Evolutionary conservation across 2,113 vertebrate species (phyloP).

Genomic region (Callorhinus ursinus): DNA sequence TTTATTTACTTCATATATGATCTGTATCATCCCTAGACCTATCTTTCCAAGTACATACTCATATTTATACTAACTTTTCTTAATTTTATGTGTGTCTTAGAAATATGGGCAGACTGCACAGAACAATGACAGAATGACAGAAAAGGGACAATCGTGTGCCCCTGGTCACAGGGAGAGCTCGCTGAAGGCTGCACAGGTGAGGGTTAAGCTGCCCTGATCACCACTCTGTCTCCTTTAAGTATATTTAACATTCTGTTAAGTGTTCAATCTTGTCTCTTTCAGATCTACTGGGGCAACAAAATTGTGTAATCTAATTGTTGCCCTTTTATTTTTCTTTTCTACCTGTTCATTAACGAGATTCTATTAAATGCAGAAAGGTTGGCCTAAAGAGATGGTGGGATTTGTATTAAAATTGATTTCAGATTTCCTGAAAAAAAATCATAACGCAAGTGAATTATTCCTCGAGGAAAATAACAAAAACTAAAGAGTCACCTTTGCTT

Average conservation of each 20-base stretch:
- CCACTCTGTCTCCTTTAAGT: neutral
- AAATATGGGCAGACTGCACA: neutral
- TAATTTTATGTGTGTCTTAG: neutral
- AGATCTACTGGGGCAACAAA: neutral
- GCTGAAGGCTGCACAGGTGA: fast-evolving
- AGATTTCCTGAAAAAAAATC: neutral
- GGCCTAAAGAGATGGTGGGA: neutral
- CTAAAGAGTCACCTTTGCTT: neutral
- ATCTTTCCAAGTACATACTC: neutral
- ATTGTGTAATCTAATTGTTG: neutral
- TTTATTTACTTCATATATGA: neutral
- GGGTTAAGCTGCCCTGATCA: neutral
- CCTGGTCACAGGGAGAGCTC: neutral
- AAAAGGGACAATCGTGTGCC: neutral
- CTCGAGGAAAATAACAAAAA: neutral
- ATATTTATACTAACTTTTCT: neutral
- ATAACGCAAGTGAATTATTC: neutral
- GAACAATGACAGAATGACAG: neutral
- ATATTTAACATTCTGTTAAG: neutral
- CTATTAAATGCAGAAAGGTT: neutral
- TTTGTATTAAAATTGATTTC: neutral
- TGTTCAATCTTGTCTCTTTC: neutral
- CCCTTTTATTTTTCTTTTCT: neutral
- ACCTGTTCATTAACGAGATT: neutral
- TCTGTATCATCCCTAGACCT: neutral